phyloP scores from a whole-genome alignment of 2,113 vertebrate species.

The Malurus cyaneus region DNA sequence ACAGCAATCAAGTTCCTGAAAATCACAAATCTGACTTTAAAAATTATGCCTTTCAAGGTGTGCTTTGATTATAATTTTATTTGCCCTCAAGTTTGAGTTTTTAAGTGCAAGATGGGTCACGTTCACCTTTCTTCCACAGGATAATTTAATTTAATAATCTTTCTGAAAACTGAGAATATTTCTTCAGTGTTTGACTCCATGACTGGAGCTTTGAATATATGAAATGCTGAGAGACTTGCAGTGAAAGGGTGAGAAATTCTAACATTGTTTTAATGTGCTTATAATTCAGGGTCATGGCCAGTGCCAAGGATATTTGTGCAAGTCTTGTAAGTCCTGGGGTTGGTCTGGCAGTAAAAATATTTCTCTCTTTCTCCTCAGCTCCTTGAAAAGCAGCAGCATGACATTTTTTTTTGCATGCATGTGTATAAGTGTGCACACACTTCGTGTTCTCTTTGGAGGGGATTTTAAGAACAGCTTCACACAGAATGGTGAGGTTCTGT shows the following conservation, averaged over 20 bases:
- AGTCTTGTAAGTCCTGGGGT: neutral
- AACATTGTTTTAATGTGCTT: neutral
- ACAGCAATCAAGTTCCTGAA: neutral
- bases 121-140: neutral
- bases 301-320: accelerated
- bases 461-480: neutral
- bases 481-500: neutral
- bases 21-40: neutral
- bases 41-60: neutral
- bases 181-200: neutral
- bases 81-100: neutral
- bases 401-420: accelerated
- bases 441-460: neutral
- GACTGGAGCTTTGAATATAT: neutral
- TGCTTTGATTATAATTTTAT: neutral
- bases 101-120: neutral
- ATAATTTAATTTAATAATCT: neutral
- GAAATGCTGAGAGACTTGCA: neutral
- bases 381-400: neutral
- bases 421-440: accelerated
- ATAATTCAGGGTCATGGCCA: neutral
- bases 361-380: neutral
- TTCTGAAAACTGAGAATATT: neutral
- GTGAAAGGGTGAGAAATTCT: neutral
- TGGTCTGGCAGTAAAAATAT: neutral